Evolutionary conservation across 2,888 invertebrate species (phyloP).

Genomic region (Amiota communis): DNA sequence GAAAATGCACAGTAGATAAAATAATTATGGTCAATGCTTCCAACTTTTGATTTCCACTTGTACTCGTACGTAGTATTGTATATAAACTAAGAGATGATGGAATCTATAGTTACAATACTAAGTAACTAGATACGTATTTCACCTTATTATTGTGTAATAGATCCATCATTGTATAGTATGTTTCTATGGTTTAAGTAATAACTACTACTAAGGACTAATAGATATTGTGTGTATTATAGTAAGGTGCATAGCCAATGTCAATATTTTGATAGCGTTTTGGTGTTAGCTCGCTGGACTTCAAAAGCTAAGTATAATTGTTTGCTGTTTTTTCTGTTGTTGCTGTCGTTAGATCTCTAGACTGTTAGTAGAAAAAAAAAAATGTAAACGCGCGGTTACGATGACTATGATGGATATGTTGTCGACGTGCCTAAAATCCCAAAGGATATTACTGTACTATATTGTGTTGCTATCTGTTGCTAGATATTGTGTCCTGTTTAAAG

Average conservation of each 20-base stretch:
- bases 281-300: constrained; percentile 11
- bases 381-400: not conserved
- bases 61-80: too few relatives aligned
- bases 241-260: constrained; percentile 48
- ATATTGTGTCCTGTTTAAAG: not conserved
- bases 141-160: too few relatives aligned
- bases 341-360: not conserved
- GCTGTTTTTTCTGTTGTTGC: not conserved
- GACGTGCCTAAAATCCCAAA: constrained; percentile 52
- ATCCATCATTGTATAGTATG: too few relatives aligned
- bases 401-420: constrained; percentile 56
- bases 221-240: too few relatives aligned
- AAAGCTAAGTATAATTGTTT: not conserved
- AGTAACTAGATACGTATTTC: too few relatives aligned
- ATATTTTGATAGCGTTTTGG: constrained; percentile 57
- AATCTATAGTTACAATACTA: too few relatives aligned
- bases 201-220: too few relatives aligned
- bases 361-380: not conserved
- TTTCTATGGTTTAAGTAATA: too few relatives aligned
- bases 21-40: too few relatives aligned
- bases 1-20: too few relatives aligned
- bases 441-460: constrained; percentile 41
- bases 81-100: too few relatives aligned
- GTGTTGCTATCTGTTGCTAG: constrained; percentile 4
- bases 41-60: too few relatives aligned